Evolutionary conservation across 2,113 vertebrate genomes (phyloP), one percentile per base, ranked within the genome.

Genomic region (Noctilio leporinus): DNA sequence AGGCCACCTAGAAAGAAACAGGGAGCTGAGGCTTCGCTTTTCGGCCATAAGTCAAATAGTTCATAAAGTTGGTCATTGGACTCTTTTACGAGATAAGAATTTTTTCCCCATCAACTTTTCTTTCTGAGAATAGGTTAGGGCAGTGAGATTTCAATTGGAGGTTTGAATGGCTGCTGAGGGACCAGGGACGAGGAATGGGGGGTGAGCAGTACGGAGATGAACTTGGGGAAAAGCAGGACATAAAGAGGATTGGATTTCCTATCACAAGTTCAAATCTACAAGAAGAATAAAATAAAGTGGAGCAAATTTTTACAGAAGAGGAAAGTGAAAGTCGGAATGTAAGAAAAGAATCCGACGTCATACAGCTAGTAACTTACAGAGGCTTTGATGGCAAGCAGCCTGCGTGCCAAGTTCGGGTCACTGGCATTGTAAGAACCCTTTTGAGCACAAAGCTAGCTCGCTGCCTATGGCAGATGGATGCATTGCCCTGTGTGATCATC

Each of bases 131-230:
- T 30, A 92, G 84, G 85, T 64, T 59, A 92, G 11, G 90, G 55
- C 86, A 92, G 72, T 95, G 89, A 95, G 94, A 93, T 90, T 97
- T 92, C 94, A 97, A 92, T 95, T 78, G 91, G 53, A 94, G 90
- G 85, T 97, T 92, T 94, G 72, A 97, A 88, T 86, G 86, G 82
- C 67, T 95, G 12, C 5, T n/a, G n/a, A n/a, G n/a, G n/a, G n/a
- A n/a, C n/a, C n/a, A n/a, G n/a, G n/a, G n/a, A n/a, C n/a, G n/a
- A n/a, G n/a, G n/a, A n/a, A 47, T 15, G 9, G 20, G 22, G 2
- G 24, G 10, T 12, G 28, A 7, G 30, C 88, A 35, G 93, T 81
- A 69, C 35, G 30, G 53, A 97, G 81, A 92, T 90, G 49, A 8
- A 82, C 81, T 95, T 86, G 55, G 11, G 11, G 49, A 81, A 95